Conservation (phyloP, 2,113 vertebrate genomes). For the Accipiter virgatus region DNA sequence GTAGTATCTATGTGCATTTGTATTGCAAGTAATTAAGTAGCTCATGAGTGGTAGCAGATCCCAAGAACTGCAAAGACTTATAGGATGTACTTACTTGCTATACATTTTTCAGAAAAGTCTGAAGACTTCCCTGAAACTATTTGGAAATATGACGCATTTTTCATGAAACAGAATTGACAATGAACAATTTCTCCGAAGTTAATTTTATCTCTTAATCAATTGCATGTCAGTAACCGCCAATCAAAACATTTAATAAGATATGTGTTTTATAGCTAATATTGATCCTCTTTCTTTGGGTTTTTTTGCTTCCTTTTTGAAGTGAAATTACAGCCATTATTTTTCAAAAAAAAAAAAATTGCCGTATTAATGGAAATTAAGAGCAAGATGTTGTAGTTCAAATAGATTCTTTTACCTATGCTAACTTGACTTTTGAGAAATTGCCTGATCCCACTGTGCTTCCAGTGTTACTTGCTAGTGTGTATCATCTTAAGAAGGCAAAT, state of each 20-base stretch:
- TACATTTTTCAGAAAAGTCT: background rate
- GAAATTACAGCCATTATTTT: background rate
- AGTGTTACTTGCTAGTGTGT: background rate
- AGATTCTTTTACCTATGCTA: background rate
- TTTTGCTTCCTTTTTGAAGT: background rate
- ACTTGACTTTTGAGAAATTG: background rate
- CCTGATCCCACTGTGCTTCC: background rate
- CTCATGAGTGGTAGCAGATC: too few relatives aligned
- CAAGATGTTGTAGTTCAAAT: background rate
- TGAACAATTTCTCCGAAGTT: background rate
- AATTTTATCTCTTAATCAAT: conserved; percentile 22
- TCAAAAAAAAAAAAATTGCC: background rate
- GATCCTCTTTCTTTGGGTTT: background rate
- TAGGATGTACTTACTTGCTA: background rate
- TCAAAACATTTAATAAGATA: background rate
- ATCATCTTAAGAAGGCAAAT: background rate
- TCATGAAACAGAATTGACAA: background rate
- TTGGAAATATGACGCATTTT: background rate
- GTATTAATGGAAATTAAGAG: background rate
- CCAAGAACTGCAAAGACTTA: background rate
- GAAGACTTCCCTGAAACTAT: background rate
- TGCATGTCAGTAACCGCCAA: background rate
- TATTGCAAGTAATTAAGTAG: background rate
- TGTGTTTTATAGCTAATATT: background rate
- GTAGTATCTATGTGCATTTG: background rate